Percentiles rank a stretch among this genome's conserved stretches.
Evolutionary conservation across 2,113 vertebrate species (phyloP).

Genomic region (Epinephelus cyanopodus): DNA sequence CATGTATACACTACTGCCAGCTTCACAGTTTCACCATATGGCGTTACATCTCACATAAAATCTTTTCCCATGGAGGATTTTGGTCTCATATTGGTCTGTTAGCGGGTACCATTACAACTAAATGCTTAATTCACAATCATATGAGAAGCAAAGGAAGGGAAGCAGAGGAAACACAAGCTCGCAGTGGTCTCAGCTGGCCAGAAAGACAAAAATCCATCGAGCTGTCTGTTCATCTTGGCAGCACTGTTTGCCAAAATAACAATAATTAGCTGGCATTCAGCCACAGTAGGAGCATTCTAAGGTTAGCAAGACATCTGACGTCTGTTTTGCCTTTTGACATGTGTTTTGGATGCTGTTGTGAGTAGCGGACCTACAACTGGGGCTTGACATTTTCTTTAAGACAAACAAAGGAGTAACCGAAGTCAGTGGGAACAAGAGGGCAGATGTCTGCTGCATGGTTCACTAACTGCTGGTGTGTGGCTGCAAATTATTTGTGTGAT

Average conservation of each 20-base stretch:
- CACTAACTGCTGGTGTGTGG: neutral
- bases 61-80: neutral
- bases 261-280: neutral
- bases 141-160: neutral
- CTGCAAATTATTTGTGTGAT: neutral
- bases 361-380: neutral
- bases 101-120: neutral
- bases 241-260: neutral
- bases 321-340: neutral
- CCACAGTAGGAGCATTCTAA: neutral
- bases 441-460: neutral
- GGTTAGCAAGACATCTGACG: neutral
- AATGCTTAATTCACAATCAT: neutral
- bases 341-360: neutral
- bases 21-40: neutral
- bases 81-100: neutral
- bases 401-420: neutral
- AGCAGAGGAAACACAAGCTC: neutral
- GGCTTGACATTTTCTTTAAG: neutral
- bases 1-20: neutral
- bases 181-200: neutral
- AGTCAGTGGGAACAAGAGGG: neutral
- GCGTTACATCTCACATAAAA: neutral
- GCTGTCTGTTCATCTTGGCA: neutral
- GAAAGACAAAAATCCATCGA: neutral